Conservation (phyloP, 2,797 vertebrate genomes). For the Gadopsis marmoratus region DNA sequence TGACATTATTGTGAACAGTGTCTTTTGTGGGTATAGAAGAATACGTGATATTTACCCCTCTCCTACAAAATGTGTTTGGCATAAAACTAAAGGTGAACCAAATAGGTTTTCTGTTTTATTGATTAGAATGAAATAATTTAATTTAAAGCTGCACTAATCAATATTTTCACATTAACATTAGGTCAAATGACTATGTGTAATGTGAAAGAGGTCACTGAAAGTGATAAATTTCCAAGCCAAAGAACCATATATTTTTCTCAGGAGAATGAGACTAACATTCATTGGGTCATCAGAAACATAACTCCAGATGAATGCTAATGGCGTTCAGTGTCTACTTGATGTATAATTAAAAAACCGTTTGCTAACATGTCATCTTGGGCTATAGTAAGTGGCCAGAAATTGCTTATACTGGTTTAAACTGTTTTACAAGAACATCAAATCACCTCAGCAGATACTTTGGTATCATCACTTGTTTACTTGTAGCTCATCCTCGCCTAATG, state of each 20-base stretch:
- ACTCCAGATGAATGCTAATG: too few species aligned
- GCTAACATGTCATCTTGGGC: not conserved
- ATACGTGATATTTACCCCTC: slow-evolving; percentile 16
- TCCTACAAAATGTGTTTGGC: slow-evolving; percentile 22
- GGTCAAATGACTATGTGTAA: not conserved
- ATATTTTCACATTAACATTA: not conserved
- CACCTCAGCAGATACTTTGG: not conserved
- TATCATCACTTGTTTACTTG: too few species aligned
- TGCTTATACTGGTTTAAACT: not conserved
- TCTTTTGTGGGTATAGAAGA: slow-evolving; percentile 40
- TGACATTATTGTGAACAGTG: slow-evolving; percentile 50
- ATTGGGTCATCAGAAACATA: not conserved
- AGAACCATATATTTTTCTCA: too few species aligned
- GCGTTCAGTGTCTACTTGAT: too few species aligned
- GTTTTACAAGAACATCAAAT: not conserved
- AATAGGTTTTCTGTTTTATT: not conserved
- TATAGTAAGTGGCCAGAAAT: not conserved
- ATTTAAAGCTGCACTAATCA: not conserved
- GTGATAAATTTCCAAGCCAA: too few species aligned
- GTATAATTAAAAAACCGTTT: not conserved
- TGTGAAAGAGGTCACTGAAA: not conserved
- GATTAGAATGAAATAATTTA: not conserved
- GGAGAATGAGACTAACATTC: not conserved
- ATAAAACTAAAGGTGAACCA: slow-evolving; percentile 1
- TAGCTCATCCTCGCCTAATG: not conserved